Conservation (phyloP, 2,888 invertebrate genomes). For the Dendrolimus pini region DNA sequence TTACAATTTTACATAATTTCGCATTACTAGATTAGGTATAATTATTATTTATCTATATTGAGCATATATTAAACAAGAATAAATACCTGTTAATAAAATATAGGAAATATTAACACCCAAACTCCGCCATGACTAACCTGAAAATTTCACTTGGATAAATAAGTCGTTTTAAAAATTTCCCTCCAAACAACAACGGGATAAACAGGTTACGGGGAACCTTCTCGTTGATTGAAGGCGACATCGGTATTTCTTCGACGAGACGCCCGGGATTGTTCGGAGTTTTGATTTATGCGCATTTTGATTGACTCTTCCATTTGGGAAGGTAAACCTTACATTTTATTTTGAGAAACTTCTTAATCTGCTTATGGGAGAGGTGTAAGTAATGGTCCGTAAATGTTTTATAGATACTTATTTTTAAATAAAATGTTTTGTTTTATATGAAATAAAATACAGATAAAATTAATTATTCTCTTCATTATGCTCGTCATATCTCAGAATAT, state of each 20-base stretch:
- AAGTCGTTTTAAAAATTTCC: not conserved
- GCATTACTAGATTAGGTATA: too few species aligned
- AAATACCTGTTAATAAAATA: not conserved
- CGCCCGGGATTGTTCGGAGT: constrained; percentile 38
- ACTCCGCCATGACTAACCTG: not conserved
- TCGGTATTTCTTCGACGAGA: constrained; percentile 34
- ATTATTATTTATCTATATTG: too few species aligned
- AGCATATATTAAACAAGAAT: too few species aligned
- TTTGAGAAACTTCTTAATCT: constrained; percentile 38
- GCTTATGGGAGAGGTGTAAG: constrained; percentile 7
- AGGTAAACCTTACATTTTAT: constrained; percentile 34
- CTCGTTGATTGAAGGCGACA: constrained; percentile 38
- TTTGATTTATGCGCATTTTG: constrained; percentile 61
- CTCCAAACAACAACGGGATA: constrained; percentile 27
- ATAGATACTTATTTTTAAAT: not conserved
- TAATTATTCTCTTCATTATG: too few species aligned
- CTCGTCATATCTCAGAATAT: too few species aligned
- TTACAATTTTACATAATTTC: too few species aligned
- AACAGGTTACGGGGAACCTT: constrained; percentile 28
- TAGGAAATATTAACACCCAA: not conserved
- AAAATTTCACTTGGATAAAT: not conserved
- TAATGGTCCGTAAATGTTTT: constrained; percentile 8
- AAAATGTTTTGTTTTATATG: too few species aligned
- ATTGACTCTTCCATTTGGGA: constrained; percentile 28
- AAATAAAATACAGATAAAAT: too few species aligned